Conservation (phyloP, 2,888 invertebrate genomes). For the Eugnorisma glareosa region DNA sequence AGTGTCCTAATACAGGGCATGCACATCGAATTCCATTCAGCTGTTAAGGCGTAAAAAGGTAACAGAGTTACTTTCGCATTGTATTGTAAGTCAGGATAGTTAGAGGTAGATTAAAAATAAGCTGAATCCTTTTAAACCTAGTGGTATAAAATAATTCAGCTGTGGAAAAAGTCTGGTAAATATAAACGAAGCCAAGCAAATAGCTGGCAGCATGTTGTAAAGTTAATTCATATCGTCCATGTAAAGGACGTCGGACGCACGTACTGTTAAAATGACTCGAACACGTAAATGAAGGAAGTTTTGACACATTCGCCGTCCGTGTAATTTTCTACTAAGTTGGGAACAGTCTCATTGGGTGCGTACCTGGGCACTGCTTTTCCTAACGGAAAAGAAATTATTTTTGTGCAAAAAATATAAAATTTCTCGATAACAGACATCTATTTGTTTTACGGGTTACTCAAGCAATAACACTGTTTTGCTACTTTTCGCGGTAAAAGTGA, state of each 20-base stretch:
- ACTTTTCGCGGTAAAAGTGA: neutral
- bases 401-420: neutral
- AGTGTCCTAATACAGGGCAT: neutral
- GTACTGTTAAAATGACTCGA: conserved; percentile 47
- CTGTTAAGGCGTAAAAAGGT: neutral
- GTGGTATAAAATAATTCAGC: neutral
- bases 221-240: conserved; percentile 15
- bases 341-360: conserved; percentile 1
- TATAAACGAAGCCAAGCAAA: conserved; percentile 18
- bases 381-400: neutral
- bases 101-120: neutral
- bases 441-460: neutral
- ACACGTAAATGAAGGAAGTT: conserved; percentile 58
- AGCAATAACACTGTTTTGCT: neutral
- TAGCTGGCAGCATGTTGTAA: conserved; percentile 20
- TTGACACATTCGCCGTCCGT: conserved; percentile 54
- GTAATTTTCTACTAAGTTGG: conserved; percentile 38
- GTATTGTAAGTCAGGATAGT: neutral
- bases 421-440: neutral
- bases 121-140: neutral
- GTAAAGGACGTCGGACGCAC: conserved; percentile 17
- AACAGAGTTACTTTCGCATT: neutral
- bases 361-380: neutral
- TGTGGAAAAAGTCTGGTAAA: neutral
- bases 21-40: neutral